Evolutionary conservation across 2,797 vertebrate species (phyloP), one percentile per base, ranked within the genome.

Genomic region (Coranthus polyacanthus): DNA sequence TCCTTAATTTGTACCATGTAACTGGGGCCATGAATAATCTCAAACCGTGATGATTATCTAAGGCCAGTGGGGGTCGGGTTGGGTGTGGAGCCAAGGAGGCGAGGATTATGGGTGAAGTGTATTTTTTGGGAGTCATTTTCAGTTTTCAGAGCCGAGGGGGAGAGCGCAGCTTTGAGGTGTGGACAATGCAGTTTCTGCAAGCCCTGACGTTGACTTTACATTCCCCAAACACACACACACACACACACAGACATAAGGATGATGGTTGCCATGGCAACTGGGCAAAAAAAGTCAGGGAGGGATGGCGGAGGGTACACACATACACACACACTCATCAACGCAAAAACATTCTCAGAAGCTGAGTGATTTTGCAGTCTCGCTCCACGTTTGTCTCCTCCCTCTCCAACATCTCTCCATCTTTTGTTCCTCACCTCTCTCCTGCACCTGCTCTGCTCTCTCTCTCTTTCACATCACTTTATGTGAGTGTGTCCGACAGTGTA

Each of bases 1-100:
- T 81, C 61, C 78, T 82, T 83, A 74, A 84, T 88, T 88, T 86
- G 84, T 84, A 85, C 61, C 78, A 72, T 75, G 74, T 68, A 81
- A 73, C 79, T 29, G 63, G 66, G 58, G 60, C 72, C 65, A 46
- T 65, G 77, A 69, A 81, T 80, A 81, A 80, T 74, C 67, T 79
- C 60, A 65, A 66, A 75, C 65, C 79, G 65, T 72, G 68, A 84
- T 52, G 61, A 81, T 84, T 73, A 82, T 68, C 52, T 63, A 4
- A 50, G 38, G 67, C 45, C 2, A 2, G 37, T 18, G 32, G 24
- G 43, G 49, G 37, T 41, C 4, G 0, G 53, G 29, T 37, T 8
- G 7, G 46, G 9, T 3, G 43, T 11, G 22, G 63, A 32, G 67
- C 26, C 1, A 20, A 52, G 41, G 20, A 22, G 46, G 21, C 8